Evolutionary conservation across 2,797 vertebrate species (phyloP).

Genomic region (Nannoperca australis): DNA sequence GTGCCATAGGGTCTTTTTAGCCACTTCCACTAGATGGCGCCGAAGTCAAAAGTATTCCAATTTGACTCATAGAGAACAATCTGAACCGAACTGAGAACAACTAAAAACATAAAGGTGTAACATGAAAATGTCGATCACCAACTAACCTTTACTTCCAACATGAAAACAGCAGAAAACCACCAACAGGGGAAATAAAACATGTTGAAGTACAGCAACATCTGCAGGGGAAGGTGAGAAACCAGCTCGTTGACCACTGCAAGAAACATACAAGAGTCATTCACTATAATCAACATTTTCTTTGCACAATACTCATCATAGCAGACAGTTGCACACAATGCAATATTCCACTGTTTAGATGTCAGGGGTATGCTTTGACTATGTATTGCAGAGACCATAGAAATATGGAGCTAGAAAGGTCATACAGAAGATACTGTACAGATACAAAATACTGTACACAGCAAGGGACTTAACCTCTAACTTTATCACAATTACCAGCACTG

Average conservation of each 20-base stretch:
- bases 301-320: not conserved
- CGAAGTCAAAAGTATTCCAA: not conserved
- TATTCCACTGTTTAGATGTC: not conserved
- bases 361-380: not conserved
- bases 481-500: not conserved
- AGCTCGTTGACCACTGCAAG: constrained; percentile 77
- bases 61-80: not conserved
- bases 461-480: not conserved
- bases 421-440: not conserved
- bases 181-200: constrained; percentile 88
- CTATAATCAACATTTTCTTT: not conserved
- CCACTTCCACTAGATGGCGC: constrained; percentile 42
- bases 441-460: not conserved
- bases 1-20: not conserved
- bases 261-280: not conserved
- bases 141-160: constrained; percentile 90
- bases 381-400: not conserved
- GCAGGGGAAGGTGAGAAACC: constrained; percentile 88
- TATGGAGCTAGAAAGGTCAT: not conserved
- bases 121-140: not conserved
- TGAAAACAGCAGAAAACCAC: constrained; percentile 87
- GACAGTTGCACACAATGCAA: not conserved
- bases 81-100: not conserved
- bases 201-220: constrained; percentile 93
- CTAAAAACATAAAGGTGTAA: not conserved